A percentile compares a stretch with the other conserved stretches of the same genome.
Evolutionary conservation across 2,888 invertebrate genomes (phyloP).

Genomic region (Calliopum simillimum): DNA sequence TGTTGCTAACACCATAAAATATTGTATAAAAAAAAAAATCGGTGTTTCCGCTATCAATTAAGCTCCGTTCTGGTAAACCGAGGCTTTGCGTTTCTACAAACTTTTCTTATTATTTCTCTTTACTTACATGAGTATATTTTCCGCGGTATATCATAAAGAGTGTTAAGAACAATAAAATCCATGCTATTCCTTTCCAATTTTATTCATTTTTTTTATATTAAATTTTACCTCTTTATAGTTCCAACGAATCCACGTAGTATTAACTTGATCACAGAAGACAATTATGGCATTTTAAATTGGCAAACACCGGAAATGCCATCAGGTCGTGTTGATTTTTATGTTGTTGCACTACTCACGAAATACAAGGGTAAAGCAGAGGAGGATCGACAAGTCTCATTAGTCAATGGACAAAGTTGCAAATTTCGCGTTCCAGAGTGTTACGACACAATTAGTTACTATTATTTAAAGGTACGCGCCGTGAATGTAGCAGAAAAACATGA

Average conservation of each 20-base stretch:
- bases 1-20: too few species aligned
- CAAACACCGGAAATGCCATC: conserved; percentile 68
- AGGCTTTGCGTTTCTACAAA: too few species aligned
- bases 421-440: conserved; percentile 48
- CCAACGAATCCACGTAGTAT: conserved; percentile 50
- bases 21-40: too few species aligned
- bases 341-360: conserved; percentile 61
- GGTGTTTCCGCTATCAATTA: too few species aligned
- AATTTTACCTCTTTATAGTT: conserved; percentile 40
- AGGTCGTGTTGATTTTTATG: conserved; percentile 71
- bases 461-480: conserved; percentile 53
- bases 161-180: too few species aligned
- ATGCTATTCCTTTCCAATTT: too few species aligned
- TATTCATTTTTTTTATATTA: background rate
- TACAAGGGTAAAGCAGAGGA: conserved; percentile 39
- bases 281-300: conserved; percentile 64
- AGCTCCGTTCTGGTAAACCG: too few species aligned
- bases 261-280: conserved; percentile 38
- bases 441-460: conserved; percentile 43
- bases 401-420: conserved; percentile 47
- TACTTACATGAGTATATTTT: too few species aligned
- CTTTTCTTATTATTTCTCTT: too few species aligned
- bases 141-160: too few species aligned
- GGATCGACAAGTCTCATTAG: conserved; percentile 42
- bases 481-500: conserved; percentile 48